Evolutionary conservation across 2,113 vertebrate species (phyloP).

Genomic region (Ondatra zibethicus): DNA sequence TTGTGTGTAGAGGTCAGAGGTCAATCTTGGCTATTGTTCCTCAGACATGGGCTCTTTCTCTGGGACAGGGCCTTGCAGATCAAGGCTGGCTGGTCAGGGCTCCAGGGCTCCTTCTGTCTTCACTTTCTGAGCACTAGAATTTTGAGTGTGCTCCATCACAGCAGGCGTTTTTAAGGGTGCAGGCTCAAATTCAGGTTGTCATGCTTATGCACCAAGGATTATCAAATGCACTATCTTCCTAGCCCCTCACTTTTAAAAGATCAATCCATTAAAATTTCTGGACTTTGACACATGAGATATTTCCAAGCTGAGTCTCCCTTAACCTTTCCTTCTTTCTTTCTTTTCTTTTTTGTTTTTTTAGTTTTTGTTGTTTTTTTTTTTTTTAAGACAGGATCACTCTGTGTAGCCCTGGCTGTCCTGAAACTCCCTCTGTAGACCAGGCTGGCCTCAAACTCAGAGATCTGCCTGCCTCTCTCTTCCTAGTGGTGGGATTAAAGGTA

Average conservation of each 20-base stretch:
- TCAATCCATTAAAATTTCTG: conserved; percentile 7
- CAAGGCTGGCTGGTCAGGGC: background rate
- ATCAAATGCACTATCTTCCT: too few species aligned
- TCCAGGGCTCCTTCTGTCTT: background rate
- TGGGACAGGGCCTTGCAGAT: background rate
- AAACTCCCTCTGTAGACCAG: background rate
- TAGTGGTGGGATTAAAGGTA: background rate
- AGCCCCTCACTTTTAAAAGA: conserved; percentile 29
- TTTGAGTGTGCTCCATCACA: background rate
- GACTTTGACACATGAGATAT: background rate
- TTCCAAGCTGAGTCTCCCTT: background rate
- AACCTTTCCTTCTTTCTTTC: background rate
- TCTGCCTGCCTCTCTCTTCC: background rate
- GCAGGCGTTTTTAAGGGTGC: background rate
- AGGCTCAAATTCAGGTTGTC: background rate
- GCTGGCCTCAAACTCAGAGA: background rate
- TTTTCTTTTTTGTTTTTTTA: background rate
- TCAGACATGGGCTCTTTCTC: background rate
- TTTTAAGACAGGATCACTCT: background rate
- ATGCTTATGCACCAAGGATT: background rate
- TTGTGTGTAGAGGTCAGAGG: background rate
- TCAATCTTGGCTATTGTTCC: background rate
- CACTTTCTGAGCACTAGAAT: background rate
- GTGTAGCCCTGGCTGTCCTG: background rate
- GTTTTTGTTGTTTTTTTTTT: background rate